phyloP scores from a whole-genome alignment of 2,888 invertebrate genomes.

The Zaprionus bogoriensis region DNA sequence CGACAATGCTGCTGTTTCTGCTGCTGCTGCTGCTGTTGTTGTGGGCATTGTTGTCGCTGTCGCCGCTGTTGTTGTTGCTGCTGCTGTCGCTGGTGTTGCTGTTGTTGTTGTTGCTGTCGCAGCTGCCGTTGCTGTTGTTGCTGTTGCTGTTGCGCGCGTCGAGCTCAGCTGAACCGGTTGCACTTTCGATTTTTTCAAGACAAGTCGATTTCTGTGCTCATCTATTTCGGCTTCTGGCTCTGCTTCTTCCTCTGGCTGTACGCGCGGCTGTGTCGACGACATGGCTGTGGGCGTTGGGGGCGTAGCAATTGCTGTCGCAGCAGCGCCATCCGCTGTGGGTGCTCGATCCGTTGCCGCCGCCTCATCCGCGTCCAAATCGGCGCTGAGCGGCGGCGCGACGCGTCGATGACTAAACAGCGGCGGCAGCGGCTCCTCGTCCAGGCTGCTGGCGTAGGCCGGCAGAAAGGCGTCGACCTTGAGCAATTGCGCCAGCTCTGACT shows the following conservation, averaged over 20 bases:
- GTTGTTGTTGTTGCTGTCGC: slow-evolving; percentile 27
- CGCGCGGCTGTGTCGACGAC: slow-evolving; percentile 3
- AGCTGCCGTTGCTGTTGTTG: slow-evolving; percentile 15
- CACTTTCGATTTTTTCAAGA: slow-evolving; percentile 80
- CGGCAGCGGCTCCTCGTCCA: slow-evolving; percentile 46
- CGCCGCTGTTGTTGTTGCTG: slow-evolving; percentile 31
- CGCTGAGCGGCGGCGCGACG: slow-evolving; percentile 66
- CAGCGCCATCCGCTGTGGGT: slow-evolving; percentile 16
- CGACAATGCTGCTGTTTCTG: slow-evolving; percentile 21
- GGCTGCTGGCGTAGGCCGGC: slow-evolving; percentile 59
- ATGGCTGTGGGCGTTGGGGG: slow-evolving; percentile 22
- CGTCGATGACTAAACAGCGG: slow-evolving; percentile 65
- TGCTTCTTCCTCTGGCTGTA: slow-evolving; percentile 3
- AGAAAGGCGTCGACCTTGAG: slow-evolving; percentile 75
- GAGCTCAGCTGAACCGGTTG: slow-evolving; percentile 74
- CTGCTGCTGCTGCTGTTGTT: slow-evolving; percentile 24
- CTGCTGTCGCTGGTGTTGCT: slow-evolving; percentile 13
- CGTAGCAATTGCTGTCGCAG: background rate
- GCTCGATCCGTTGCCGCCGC: slow-evolving; percentile 37
- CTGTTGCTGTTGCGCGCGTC: slow-evolving; percentile 14
- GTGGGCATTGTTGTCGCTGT: slow-evolving; percentile 52
- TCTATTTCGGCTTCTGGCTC: slow-evolving; percentile 37
- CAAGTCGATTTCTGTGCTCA: slow-evolving; percentile 51
- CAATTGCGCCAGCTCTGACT: slow-evolving; percentile 55
- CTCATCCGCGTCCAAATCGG: slow-evolving; percentile 34